Percentiles rank a stretch among this genome's conserved stretches.
These are phyloP conservation scores for Heliothis virescens DNA, from an alignment of 1,140 invertebrate genomes.

Conservation along the genomic window DNA sequence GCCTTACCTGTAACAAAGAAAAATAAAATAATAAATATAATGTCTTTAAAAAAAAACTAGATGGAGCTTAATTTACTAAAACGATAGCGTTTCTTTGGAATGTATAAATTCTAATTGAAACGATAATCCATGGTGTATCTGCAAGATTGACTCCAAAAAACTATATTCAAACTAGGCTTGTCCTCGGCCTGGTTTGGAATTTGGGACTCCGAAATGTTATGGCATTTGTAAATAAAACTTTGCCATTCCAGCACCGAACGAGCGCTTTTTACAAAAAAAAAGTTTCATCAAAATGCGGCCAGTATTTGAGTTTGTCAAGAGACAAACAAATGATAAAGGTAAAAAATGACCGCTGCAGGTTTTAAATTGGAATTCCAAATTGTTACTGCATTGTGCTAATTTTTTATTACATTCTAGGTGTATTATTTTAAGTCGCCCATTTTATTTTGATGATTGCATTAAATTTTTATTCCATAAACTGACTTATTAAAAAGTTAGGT, in stretches of 20 bases:
- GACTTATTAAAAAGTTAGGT: no score
- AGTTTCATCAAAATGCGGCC: slow-evolving; percentile 12
- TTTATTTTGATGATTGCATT: no score
- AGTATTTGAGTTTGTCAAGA: slow-evolving; percentile 12
- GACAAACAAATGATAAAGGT: background rate
- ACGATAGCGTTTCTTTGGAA: background rate
- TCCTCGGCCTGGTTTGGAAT: background rate
- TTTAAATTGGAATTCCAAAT: no score
- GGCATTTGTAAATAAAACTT: slow-evolving; percentile 30
- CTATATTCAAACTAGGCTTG: slow-evolving; percentile 1
- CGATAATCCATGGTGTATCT: no score
- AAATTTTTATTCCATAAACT: no score
- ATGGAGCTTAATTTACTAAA: background rate
- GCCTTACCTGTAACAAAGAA: slow-evolving; percentile 40
- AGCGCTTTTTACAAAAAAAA: background rate
- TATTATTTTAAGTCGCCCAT: no score
- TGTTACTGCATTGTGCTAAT: no score
- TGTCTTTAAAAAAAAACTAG: background rate
- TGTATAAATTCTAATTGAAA: no score
- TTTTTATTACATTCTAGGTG: no score
- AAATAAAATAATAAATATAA: slow-evolving; percentile 25
- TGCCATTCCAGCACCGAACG: background rate
- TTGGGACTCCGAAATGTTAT: slow-evolving; percentile 3
- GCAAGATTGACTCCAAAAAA: background rate
- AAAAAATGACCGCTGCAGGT: background rate